Evolutionary conservation across 2,797 vertebrate genomes (phyloP), one percentile per base, ranked within the genome.

Genomic region (Alouatta caraya): DNA sequence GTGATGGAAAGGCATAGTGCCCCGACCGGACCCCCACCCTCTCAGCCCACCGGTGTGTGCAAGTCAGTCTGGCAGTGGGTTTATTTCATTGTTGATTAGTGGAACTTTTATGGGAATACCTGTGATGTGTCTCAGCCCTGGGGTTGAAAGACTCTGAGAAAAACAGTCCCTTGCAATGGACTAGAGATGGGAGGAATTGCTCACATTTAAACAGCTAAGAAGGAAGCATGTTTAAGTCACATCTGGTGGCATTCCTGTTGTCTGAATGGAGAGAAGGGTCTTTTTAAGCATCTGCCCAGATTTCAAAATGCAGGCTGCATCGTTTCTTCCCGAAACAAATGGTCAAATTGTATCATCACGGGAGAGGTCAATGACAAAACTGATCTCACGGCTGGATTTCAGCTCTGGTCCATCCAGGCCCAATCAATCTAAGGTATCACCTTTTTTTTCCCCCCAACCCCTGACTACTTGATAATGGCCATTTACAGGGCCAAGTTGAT

Each of bases 61-160:
- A 2, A 44, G 12, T 80, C 64, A 2, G 15, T 44, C 14, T 9
- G 70, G 84, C 82, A 50, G 13, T 37, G 48, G 33, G 42, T 78
- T 97, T 93, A 12, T 97, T 93, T 96, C 95, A 84, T 30, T 79
- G 61, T 50, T 13, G 3, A 2, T 48, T 83, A 46, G 44, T 4
- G 24, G 22, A 83, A 90, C 44, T 33, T 94, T n/a, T 81, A 33
- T 48, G 93, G 80, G 26, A 95, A 72, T 37, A 55, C 84, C 78
- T 97, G 96, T 79, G 93, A 73, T 52, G 94, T 97, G 76, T 46
- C 79, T 98, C 42, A 4, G 83, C 97, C 8, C 78, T 39, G 61
- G 72, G 55, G 42, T 94, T 97, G 88, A 96, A 94, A 97, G 97
- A 73, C 73, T 80, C 70, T 42, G 67, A n/a, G 95, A 96, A 92